Conservation (phyloP, 1,140 invertebrate species). For the Drosophila arizonae region DNA sequence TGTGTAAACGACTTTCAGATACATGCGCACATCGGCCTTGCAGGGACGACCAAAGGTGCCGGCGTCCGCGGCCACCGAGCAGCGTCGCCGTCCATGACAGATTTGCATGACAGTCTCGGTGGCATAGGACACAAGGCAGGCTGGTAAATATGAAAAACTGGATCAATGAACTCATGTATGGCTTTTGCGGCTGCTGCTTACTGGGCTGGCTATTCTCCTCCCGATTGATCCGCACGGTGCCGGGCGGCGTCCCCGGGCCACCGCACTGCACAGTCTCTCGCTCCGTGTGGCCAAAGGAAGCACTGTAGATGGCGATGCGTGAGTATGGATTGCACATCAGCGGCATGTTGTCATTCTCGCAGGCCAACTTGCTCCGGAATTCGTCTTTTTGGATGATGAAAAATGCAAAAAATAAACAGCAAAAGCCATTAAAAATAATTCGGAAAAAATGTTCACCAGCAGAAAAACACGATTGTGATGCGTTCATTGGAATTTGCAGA, state of each 20-base stretch:
- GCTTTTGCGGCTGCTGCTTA: constrained; percentile 34
- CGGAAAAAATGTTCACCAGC: constrained; percentile 6
- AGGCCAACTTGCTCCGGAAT: constrained; percentile 94
- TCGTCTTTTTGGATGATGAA: constrained; percentile 86
- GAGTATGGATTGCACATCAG: constrained; percentile 91
- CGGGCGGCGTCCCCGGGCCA: constrained; percentile 84
- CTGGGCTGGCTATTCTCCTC: constrained; percentile 89
- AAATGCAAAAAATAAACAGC: constrained; percentile 13
- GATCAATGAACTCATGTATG: not conserved
- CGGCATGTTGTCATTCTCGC: constrained; percentile 93
- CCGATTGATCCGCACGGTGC: constrained; percentile 89
- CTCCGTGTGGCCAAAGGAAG: constrained; percentile 93
- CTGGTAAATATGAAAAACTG: constrained; percentile 83
- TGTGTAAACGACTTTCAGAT: constrained; percentile 95
- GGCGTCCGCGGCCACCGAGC: constrained; percentile 90
- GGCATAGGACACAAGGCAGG: constrained; percentile 92
- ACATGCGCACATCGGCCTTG: constrained; percentile 90
- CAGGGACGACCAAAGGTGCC: constrained; percentile 94
- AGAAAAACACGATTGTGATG: constrained; percentile 32
- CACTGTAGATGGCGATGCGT: constrained; percentile 94
- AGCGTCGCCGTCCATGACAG: constrained; percentile 93
- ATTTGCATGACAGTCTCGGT: constrained; percentile 93
- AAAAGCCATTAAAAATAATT: constrained; percentile 28
- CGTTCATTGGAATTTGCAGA: constrained; percentile 29
- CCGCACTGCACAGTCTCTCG: constrained; percentile 92